Percentiles rank a stretch among this genome's conserved stretches.
These are phyloP conservation scores for Micoletzkya japonica DNA, from an alignment of 2,888 invertebrate species.

Conservation along the genomic window DNA sequence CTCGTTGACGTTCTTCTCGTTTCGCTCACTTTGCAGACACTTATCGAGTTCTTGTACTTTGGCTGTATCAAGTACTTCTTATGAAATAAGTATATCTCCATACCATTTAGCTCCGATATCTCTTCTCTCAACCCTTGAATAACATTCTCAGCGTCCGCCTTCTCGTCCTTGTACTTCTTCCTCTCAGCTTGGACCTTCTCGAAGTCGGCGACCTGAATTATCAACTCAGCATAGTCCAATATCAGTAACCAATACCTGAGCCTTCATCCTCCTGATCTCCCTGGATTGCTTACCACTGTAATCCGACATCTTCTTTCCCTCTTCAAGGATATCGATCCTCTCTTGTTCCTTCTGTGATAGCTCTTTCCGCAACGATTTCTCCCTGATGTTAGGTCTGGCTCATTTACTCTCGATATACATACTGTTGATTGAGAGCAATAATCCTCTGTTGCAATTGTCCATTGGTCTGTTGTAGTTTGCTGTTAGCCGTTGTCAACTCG, in stretches of 20 bases:
- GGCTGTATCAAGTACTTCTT: too few species aligned
- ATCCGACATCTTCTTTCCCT: slow-evolving; percentile 46
- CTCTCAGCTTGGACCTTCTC: slow-evolving; percentile 34
- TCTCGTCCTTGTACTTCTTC: slow-evolving; percentile 36
- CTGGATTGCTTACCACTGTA: slow-evolving; percentile 50
- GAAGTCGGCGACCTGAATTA: slow-evolving; percentile 29
- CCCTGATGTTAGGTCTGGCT: not conserved
- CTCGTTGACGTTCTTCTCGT: slow-evolving; percentile 30
- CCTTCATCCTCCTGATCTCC: slow-evolving; percentile 48
- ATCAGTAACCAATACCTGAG: slow-evolving; percentile 34
- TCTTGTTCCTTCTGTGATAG: slow-evolving; percentile 48
- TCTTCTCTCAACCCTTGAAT: slow-evolving; percentile 32
- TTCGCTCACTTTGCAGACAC: slow-evolving; percentile 28
- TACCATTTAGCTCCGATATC: slow-evolving; percentile 30
- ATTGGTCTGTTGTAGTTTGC: slow-evolving; percentile 39
- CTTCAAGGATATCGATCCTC: slow-evolving; percentile 46
- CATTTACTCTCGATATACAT: slow-evolving; percentile 13
- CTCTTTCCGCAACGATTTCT: slow-evolving; percentile 36
- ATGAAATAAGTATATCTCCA: too few species aligned
- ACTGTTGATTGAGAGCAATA: slow-evolving; percentile 34
- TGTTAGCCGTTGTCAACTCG: slow-evolving; percentile 40
- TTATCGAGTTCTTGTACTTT: slow-evolving; percentile 32
- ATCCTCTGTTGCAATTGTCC: slow-evolving; percentile 37
- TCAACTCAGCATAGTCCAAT: not conserved
- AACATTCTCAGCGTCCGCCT: slow-evolving; percentile 31